A percentile compares a stretch with the other conserved stretches of the same genome.
These are phyloP conservation scores for Hydrozoanthus tunicans DNA, from an alignment of 64 coral and sea anemone species.

Conservation along the genomic window DNA sequence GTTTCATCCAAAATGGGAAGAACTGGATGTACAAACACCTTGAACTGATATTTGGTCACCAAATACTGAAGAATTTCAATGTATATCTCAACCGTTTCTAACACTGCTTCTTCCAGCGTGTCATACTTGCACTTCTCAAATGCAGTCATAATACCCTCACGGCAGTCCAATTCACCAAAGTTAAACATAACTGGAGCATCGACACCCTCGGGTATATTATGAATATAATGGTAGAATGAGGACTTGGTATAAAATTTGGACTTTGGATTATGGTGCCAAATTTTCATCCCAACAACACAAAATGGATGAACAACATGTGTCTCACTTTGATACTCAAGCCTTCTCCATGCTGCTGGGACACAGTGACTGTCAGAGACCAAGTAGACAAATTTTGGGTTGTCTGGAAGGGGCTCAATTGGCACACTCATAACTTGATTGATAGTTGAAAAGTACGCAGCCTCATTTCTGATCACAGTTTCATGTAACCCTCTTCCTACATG, in stretches of 20 bases:
- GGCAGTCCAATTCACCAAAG: conserved; percentile 71
- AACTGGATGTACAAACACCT: conserved; percentile 59
- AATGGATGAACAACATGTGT: conserved; percentile 61
- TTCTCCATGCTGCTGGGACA: conserved; percentile 54
- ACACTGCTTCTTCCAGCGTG: conserved; percentile 48
- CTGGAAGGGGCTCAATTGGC: conserved; percentile 56
- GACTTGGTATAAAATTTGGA: conserved; percentile 61
- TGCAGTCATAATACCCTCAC: conserved; percentile 57
- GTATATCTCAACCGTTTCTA: conserved; percentile 45
- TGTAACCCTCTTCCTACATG: conserved; percentile 50
- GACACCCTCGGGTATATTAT: conserved; percentile 26
- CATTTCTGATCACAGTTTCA: conserved; percentile 64
- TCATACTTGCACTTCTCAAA: conserved; percentile 74
- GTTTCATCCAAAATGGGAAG: conserved; percentile 54
- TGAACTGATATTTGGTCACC: not conserved
- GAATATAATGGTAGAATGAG: conserved; percentile 49
- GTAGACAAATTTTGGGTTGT: conserved; percentile 44
- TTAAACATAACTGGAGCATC: conserved; percentile 51
- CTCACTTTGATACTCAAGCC: conserved; percentile 22
- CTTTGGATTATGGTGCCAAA: conserved; percentile 63
- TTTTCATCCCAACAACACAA: conserved; percentile 62
- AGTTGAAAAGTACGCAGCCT: conserved; percentile 67
- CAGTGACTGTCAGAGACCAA: conserved; percentile 74
- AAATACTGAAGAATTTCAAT: conserved; percentile 18
- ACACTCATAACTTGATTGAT: conserved; percentile 62